A percentile compares a stretch with the other conserved stretches of the same genome.
Conservation (phyloP, 1,140 invertebrate genomes). For the Magallana gigas region DNA sequence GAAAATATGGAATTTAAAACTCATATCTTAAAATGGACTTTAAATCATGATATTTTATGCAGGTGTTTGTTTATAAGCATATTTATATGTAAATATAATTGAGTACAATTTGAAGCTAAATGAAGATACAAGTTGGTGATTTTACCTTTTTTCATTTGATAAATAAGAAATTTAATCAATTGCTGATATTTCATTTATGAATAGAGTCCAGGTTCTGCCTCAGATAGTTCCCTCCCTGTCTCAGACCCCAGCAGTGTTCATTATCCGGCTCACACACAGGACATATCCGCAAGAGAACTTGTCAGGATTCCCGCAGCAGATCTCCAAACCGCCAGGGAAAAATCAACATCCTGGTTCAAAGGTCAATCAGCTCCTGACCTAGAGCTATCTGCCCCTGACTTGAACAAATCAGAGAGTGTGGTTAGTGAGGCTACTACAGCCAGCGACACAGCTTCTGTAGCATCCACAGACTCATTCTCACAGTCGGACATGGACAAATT, state of each 20-base stretch:
- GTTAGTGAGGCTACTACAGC: slow-evolving; percentile 25
- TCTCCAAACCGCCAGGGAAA: not conserved
- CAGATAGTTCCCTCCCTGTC: not conserved
- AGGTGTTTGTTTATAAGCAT: no score
- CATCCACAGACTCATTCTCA: slow-evolving; percentile 59
- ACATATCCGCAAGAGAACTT: not conserved
- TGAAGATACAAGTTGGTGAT: no score
- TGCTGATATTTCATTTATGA: no score
- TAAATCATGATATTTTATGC: no score
- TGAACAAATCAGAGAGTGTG: slow-evolving; percentile 21
- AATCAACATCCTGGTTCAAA: slow-evolving; percentile 56
- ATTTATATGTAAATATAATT: no score
- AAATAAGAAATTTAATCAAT: no score
- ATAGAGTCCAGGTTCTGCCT: not conserved
- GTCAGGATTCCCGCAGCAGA: slow-evolving; percentile 1
- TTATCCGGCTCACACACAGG: not conserved
- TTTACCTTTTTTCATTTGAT: no score
- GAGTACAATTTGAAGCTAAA: no score
- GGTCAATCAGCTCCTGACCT: not conserved
- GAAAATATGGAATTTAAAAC: no score
- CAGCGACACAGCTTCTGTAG: slow-evolving; percentile 45
- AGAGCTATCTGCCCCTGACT: not conserved
- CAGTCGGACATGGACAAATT: slow-evolving; percentile 71
- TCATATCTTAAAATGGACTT: no score
- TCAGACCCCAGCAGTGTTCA: not conserved